A percentile compares a stretch with the other conserved stretches of the same genome.
These are phyloP conservation scores for Pseudolaguvia tuberculata DNA, from an alignment of 2,113 vertebrate species.

Conservation along the genomic window DNA sequence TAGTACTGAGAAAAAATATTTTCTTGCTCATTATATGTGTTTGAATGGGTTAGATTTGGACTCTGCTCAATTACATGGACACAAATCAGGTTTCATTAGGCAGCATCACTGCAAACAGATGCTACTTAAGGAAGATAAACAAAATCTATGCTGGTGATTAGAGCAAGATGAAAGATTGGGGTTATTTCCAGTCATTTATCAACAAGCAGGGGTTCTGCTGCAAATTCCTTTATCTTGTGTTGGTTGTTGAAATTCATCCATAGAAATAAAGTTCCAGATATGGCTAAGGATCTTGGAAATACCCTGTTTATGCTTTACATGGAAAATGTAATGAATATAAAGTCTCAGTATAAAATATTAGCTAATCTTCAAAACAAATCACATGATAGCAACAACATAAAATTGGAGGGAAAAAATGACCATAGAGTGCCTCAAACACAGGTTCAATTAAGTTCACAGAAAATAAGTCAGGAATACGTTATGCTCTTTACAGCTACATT, in stretches of 20 bases:
- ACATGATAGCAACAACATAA: neutral
- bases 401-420: neutral
- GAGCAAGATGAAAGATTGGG: conserved; percentile 46
- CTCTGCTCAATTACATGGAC: conserved; percentile 37
- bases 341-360: no score
- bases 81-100: conserved; percentile 47
- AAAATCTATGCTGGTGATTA: conserved; percentile 47
- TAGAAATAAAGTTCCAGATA: no score
- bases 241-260: conserved; percentile 39
- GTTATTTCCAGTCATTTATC: conserved; percentile 46
- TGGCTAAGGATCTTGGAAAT: conserved; percentile 7
- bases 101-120: conserved; percentile 49
- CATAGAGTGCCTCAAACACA: neutral
- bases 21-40: conserved; percentile 22
- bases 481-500: no score
- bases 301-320: conserved; percentile 22
- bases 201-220: conserved; percentile 15
- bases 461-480: no score
- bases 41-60: neutral
- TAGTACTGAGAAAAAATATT: neutral
- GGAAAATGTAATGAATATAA: conserved; percentile 6
- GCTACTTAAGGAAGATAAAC: conserved; percentile 53
- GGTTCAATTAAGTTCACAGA: no score
- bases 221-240: conserved; percentile 27
- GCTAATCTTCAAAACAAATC: neutral